A percentile compares a stretch with the other conserved stretches of the same genome.
phyloP scores from a whole-genome alignment of 2,797 vertebrate genomes.

The Enteromius argenteus region DNA sequence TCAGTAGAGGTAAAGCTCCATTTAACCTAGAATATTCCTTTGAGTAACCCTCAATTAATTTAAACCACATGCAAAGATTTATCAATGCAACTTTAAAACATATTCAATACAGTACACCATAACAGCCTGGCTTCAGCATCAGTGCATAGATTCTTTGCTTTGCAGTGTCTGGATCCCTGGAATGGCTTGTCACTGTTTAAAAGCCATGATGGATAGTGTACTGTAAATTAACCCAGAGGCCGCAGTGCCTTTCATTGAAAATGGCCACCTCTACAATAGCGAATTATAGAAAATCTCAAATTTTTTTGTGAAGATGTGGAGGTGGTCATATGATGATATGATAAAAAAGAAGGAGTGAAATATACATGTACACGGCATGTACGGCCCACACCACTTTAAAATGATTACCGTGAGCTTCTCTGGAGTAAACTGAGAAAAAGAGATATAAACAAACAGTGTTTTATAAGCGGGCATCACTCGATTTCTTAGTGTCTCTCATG shows the following conservation, averaged over 20 bases:
- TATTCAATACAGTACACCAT: constrained; percentile 12
- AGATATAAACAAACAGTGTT: constrained; percentile 38
- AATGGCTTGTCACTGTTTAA: neutral
- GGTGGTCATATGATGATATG: constrained; percentile 32
- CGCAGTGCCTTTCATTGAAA: constrained; percentile 21
- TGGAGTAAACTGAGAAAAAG: constrained; percentile 69
- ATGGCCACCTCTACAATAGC: constrained; percentile 39
- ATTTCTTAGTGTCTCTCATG: neutral
- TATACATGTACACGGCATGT: constrained; percentile 17
- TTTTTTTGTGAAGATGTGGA: neutral
- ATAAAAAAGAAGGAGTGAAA: neutral
- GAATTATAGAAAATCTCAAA: neutral
- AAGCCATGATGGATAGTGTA: constrained; percentile 17
- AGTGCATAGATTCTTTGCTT: constrained; percentile 6
- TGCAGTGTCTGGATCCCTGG: neutral
- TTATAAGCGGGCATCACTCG: constrained; percentile 20
- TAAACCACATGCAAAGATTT: constrained; percentile 5
- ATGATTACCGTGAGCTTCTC: constrained; percentile 76
- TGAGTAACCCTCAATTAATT: constrained; percentile 1
- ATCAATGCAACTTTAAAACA: neutral
- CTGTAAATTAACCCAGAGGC: constrained; percentile 45
- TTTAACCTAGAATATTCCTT: constrained; percentile 16
- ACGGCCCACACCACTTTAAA: constrained; percentile 48
- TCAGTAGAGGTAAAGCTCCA: neutral
- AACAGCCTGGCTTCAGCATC: constrained; percentile 5